A percentile compares a stretch with the other conserved stretches of the same genome.
phyloP scores from a whole-genome alignment of 1,140 invertebrate genomes.

The Marisa cornuarietis region DNA sequence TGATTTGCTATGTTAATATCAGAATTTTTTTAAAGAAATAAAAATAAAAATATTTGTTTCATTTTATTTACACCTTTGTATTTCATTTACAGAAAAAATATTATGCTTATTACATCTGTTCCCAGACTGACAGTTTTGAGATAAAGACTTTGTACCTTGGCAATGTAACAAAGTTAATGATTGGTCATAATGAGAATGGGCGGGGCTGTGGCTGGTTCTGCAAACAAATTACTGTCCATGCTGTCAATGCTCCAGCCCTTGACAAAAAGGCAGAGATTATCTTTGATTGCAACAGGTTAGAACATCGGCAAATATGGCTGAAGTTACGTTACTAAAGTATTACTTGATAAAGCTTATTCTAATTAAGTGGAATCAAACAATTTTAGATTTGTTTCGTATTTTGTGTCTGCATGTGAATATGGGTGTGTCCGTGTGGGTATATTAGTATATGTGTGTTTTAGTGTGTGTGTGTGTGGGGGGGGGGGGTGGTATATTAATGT shows the following conservation, averaged over 20 bases:
- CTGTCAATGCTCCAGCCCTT: not conserved
- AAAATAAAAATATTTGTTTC: not conserved
- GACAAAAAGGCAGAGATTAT: constrained; percentile 32
- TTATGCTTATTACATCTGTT: constrained; percentile 2
- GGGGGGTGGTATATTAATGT: too few relatives aligned
- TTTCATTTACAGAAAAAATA: not conserved
- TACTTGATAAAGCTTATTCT: not conserved
- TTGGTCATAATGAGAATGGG: constrained; percentile 52
- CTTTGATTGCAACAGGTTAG: constrained; percentile 53
- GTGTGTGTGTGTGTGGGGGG: too few relatives aligned
- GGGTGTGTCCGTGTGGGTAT: too few relatives aligned
- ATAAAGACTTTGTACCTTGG: constrained; percentile 49
- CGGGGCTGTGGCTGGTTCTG: constrained; percentile 58
- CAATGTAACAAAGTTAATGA: constrained; percentile 41
- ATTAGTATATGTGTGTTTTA: too few relatives aligned
- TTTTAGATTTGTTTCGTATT: too few relatives aligned
- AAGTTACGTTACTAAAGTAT: not conserved
- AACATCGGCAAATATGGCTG: not conserved
- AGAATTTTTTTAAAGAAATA: not conserved
- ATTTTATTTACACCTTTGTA: not conserved
- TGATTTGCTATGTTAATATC: not conserved
- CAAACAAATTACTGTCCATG: constrained; percentile 38
- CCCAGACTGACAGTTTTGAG: constrained; percentile 53
- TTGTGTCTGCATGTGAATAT: too few relatives aligned
- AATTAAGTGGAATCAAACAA: not conserved